Conservation (phyloP, 2,888 invertebrate species). For the Drosophila rellima region DNA sequence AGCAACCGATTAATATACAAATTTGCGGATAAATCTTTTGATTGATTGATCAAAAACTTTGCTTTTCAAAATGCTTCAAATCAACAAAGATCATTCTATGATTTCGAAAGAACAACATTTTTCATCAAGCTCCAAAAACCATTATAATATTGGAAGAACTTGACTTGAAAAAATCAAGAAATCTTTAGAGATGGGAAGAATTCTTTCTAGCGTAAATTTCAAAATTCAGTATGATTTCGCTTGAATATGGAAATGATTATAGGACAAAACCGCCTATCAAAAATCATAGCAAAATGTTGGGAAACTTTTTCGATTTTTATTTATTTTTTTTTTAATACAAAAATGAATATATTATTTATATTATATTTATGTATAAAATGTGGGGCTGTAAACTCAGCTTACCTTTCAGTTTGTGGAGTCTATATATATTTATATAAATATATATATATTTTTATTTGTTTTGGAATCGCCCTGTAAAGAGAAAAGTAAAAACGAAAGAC, state of each 20-base stretch:
- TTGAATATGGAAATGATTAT: background rate
- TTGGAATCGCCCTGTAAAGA: slow-evolving; percentile 7
- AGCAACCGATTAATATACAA: background rate
- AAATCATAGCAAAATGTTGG: background rate
- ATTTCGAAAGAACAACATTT: too few relatives aligned
- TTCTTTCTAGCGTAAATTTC: background rate
- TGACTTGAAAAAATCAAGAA: too few relatives aligned
- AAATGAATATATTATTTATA: too few relatives aligned
- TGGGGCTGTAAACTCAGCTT: too few relatives aligned
- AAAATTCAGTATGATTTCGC: background rate
- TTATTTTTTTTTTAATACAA: too few relatives aligned
- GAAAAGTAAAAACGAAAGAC: slow-evolving; percentile 1
- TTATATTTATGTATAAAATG: too few relatives aligned
- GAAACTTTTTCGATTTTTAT: too few relatives aligned
- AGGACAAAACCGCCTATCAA: background rate
- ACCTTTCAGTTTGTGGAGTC: background rate
- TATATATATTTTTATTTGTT: too few relatives aligned
- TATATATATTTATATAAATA: background rate
- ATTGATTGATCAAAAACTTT: background rate
- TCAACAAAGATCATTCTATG: background rate
- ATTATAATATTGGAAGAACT: too few relatives aligned
- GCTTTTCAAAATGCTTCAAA: background rate
- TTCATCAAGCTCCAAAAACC: too few relatives aligned
- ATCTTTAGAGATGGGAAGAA: too few relatives aligned
- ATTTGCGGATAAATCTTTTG: background rate